A percentile compares a stretch with the other conserved stretches of the same genome.
These are phyloP conservation scores for Athene noctua DNA, from an alignment of 2,113 vertebrate genomes.

Conservation along the genomic window DNA sequence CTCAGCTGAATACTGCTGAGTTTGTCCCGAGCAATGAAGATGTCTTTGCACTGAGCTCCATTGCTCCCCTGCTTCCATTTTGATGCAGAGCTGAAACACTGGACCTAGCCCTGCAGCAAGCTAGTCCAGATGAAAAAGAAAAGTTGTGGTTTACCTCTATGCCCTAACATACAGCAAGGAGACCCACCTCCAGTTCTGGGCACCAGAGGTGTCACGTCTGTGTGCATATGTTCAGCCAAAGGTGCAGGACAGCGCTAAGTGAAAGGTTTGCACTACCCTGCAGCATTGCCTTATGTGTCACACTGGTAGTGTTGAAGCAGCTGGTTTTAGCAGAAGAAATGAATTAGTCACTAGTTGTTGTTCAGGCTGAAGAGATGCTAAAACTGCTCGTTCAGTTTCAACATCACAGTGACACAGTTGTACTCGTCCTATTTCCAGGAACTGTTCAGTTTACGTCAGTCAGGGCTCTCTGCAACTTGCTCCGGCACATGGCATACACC, in stretches of 20 bases:
- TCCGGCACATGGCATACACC: neutral
- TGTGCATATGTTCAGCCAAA: rapidly evolving
- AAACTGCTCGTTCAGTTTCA: slow-evolving; percentile 13
- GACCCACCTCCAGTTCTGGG: neutral
- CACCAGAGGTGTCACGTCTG: neutral
- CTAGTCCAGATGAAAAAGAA: neutral
- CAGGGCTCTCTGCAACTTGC: neutral
- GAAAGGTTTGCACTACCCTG: neutral
- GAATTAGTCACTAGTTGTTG: neutral
- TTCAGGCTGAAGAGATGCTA: neutral
- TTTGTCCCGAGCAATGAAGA: neutral
- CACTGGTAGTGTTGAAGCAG: neutral
- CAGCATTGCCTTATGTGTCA: neutral
- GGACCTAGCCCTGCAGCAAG: neutral
- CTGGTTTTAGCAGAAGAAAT: neutral
- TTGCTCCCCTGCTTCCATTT: neutral
- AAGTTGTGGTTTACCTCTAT: neutral
- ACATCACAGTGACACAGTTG: slow-evolving; percentile 9
- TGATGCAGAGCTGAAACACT: neutral
- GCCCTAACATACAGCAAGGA: neutral
- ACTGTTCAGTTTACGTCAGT: neutral
- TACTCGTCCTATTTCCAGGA: slow-evolving; percentile 33
- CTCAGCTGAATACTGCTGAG: neutral
- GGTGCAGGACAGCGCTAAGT: neutral
- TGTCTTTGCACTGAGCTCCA: neutral